Percentiles rank a stretch among this genome's conserved stretches.
Conservation (phyloP, 2,888 invertebrate genomes). For the Hedychridium roseum region DNA sequence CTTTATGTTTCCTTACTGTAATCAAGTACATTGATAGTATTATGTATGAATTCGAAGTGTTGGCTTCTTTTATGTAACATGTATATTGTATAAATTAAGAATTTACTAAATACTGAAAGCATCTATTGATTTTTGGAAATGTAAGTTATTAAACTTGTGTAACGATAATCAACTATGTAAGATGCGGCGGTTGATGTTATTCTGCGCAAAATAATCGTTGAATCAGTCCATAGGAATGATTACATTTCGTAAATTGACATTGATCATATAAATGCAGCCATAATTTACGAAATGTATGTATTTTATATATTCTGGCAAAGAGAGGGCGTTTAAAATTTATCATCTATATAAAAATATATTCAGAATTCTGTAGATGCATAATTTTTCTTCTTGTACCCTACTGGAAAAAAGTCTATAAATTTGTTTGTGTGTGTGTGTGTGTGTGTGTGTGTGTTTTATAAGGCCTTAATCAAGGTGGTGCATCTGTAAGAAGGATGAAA, state of each 20-base stretch:
- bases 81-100: not conserved
- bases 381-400: too few species aligned
- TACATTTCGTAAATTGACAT: constrained; percentile 22
- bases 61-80: not conserved
- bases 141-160: constrained; percentile 1
- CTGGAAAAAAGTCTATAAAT: too few species aligned
- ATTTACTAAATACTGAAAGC: constrained; percentile 9
- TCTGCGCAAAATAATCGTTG: too few species aligned
- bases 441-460: too few species aligned
- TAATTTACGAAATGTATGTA: constrained; percentile 38
- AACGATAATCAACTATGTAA: not conserved
- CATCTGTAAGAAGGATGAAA: too few species aligned
- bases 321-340: constrained; percentile 8
- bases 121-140: constrained; percentile 7
- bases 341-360: constrained; percentile 11
- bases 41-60: too few species aligned
- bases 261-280: constrained; percentile 23
- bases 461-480: too few species aligned
- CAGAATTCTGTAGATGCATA: constrained; percentile 4
- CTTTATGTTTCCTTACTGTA: constrained; percentile 25
- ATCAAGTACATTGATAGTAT: constrained; percentile 32
- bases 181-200: too few species aligned
- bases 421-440: too few species aligned
- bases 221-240: constrained; percentile 4
- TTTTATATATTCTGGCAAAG: constrained; percentile 20